Evolutionary conservation across 2,888 invertebrate species (phyloP), one percentile per base, ranked within the genome.

Genomic region (Rhogogaster chlorosoma): DNA sequence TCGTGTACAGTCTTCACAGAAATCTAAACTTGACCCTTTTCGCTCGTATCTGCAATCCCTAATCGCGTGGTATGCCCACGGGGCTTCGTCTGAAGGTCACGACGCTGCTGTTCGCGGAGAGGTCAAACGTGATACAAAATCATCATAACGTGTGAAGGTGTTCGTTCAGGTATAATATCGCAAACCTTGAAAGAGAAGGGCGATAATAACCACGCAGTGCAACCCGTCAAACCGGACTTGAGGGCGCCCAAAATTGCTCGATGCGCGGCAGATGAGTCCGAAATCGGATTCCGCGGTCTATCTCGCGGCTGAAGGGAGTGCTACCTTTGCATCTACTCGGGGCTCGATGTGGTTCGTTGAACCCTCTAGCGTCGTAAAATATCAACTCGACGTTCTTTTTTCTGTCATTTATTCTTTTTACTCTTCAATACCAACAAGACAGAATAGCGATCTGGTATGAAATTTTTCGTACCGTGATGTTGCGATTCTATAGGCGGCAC

Each of bases 161-260:
- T 77, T 77, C 6, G 18, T 77, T 53, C 71, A 73, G 71, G 71
- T 73, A 42, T 73, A 73, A 42, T 22, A 42, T 42, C 42, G 53
- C 77, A 18, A 29, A 18, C 38, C 49, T 77, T 77, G 77, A 32
- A 77, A 53, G 77, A n/a, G 77, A 77, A 49, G 45, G 77, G 29
- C 49, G 61, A 36, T 10, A 18, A 80, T 61, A 22, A 61, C 38
- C 26, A 61, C 61, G 7, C 9, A 53, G 80, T 80, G 80, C 85
- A 88, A 90, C 91, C 86, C 89, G 90, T 89, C 90, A 91, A 92
- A 93, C 91, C 92, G 91, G 92, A 89, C 90, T 42, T 29, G 15
- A 26, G 83, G 83, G 83, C 42, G 83, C 67, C 83, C 32, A 67
- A 83, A 83, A 83, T 83, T 83, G 29, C 18, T 36, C 45, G 67